These are phyloP conservation scores for Sapajus apella DNA, from an alignment of 2,113 vertebrate genomes.

Conservation along the genomic window DNA sequence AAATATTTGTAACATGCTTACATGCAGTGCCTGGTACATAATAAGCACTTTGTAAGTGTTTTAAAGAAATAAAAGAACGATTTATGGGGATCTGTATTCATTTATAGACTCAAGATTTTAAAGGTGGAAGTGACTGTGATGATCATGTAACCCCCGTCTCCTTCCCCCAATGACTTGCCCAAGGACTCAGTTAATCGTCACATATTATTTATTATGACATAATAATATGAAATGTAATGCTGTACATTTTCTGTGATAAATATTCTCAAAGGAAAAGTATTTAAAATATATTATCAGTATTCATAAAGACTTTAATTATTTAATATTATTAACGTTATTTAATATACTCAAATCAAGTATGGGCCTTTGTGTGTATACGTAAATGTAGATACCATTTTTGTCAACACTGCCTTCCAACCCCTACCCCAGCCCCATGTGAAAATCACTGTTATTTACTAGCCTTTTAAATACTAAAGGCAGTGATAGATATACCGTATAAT, in stretches of 20 bases:
- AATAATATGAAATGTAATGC: background rate
- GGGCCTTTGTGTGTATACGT: background rate
- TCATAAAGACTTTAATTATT: background rate
- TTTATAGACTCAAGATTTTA: background rate
- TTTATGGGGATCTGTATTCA: background rate
- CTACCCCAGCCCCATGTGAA: background rate
- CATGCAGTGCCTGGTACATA: background rate
- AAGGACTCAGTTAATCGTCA: background rate
- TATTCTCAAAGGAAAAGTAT: background rate
- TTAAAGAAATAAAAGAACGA: conserved; percentile 27
- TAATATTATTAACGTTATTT: background rate
- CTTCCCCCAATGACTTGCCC: background rate
- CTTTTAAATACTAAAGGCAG: background rate
- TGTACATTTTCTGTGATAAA: background rate
- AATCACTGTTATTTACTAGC: background rate
- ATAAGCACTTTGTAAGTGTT: background rate
- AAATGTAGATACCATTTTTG: background rate
- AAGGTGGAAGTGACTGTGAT: background rate
- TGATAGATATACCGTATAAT: background rate
- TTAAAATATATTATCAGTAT: background rate
- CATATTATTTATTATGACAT: background rate
- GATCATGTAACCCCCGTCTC: background rate
- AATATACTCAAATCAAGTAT: background rate
- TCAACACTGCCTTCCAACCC: background rate
- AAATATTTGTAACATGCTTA: background rate